Conservation (phyloP, 1,140 invertebrate species). For the Drosophila orena region DNA sequence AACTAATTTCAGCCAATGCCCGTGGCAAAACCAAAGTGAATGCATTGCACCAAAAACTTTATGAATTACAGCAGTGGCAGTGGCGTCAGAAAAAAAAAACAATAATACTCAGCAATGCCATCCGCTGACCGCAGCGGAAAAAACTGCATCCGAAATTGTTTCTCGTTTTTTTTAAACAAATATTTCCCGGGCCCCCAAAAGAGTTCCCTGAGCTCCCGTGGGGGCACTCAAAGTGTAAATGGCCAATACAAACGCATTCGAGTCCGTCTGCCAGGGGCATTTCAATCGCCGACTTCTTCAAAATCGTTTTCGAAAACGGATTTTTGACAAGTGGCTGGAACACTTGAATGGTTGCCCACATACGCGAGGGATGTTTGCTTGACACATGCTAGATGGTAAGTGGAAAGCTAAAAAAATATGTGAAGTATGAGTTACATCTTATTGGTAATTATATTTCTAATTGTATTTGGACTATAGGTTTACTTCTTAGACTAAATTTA, state of each 20-base stretch:
- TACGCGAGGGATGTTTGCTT: too few species aligned
- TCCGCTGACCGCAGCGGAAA: slow-evolving; percentile 53
- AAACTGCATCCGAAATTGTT: slow-evolving; percentile 69
- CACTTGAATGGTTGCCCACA: slow-evolving; percentile 2
- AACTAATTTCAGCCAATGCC: slow-evolving; percentile 66
- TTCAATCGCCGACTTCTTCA: slow-evolving; percentile 42
- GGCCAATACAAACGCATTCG: slow-evolving; percentile 46
- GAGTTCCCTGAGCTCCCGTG: slow-evolving; percentile 4
- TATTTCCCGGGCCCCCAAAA: slow-evolving; percentile 19
- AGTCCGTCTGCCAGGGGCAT: slow-evolving; percentile 3
- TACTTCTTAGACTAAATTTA: too few species aligned
- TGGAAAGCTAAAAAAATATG: too few species aligned
- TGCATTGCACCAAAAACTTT: slow-evolving; percentile 67
- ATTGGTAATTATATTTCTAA: too few species aligned
- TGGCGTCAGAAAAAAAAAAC: slow-evolving; percentile 39
- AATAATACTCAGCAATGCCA: slow-evolving; percentile 53
- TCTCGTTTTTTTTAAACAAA: slow-evolving; percentile 37
- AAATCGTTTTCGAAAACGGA: slow-evolving; percentile 53
- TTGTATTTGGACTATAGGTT: too few species aligned
- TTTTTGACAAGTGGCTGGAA: slow-evolving; percentile 72
- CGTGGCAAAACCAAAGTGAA: slow-evolving; percentile 37
- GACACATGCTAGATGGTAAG: too few species aligned
- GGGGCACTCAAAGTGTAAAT: slow-evolving; percentile 27
- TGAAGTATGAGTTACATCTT: too few species aligned
- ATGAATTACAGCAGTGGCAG: slow-evolving; percentile 62